These are phyloP conservation scores for Tinea semifulvella DNA, from an alignment of 2,888 invertebrate genomes.

Conservation along the genomic window DNA sequence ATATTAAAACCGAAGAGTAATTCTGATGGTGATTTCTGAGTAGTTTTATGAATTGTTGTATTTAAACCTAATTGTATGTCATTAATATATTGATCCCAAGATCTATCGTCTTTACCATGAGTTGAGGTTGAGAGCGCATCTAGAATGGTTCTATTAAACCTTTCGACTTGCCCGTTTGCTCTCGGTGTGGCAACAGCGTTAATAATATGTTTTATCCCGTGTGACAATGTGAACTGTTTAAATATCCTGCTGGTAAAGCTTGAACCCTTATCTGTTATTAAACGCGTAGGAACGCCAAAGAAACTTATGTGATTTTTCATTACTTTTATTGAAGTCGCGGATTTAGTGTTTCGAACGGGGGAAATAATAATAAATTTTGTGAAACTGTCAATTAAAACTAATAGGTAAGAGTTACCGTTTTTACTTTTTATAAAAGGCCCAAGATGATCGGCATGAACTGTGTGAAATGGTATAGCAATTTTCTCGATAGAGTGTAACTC, in stretches of 20 bases:
- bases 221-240: conserved; percentile 9
- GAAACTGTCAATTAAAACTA: conserved; percentile 17
- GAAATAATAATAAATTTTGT: conserved; percentile 20
- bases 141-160: conserved; percentile 6
- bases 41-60: conserved; percentile 20
- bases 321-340: conserved; percentile 17
- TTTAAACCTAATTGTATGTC: conserved; percentile 19
- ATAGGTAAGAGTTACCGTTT: conserved; percentile 18
- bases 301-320: conserved; percentile 20
- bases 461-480: conserved; percentile 21
- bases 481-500: conserved; percentile 22
- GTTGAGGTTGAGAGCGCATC: conserved; percentile 13
- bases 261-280: conserved; percentile 21
- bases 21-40: conserved; percentile 4
- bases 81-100: too few species aligned
- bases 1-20: background rate
- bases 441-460: conserved; percentile 23
- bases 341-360: conserved; percentile 21
- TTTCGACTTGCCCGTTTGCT: conserved; percentile 8
- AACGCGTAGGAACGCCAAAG: conserved; percentile 20
- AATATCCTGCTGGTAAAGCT: conserved; percentile 20
- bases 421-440: conserved; percentile 22
- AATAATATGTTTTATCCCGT: conserved; percentile 18
- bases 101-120: conserved; percentile 16
- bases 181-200: conserved; percentile 11